Conservation (phyloP, 2,797 vertebrate genomes). For the Sphenodon punctatus region DNA sequence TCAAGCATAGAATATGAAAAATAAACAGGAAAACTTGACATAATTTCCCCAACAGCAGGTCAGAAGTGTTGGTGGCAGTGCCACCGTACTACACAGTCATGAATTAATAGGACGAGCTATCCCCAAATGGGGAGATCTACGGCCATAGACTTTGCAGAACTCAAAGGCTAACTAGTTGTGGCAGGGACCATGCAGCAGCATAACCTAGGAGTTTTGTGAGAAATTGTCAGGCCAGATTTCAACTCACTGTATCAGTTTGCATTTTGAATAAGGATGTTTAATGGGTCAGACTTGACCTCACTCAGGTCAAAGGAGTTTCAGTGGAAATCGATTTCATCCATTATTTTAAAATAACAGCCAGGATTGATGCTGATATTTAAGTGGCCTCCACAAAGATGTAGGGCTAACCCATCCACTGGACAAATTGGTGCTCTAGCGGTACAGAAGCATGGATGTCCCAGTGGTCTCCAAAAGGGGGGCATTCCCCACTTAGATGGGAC, state of each 20-base stretch:
- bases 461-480: too few species aligned
- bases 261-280: not conserved
- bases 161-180: fast-evolving
- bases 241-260: not conserved
- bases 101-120: not conserved
- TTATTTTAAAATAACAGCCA: constrained; percentile 35
- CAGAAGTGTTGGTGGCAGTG: not conserved
- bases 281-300: not conserved
- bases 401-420: too few species aligned
- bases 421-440: too few species aligned
- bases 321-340: constrained; percentile 23
- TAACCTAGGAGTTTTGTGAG: too few species aligned
- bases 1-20: too few species aligned
- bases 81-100: not conserved
- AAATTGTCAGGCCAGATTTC: not conserved
- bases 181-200: not conserved
- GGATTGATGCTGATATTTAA: not conserved
- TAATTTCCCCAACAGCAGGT: too few species aligned
- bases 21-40: too few species aligned
- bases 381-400: constrained; percentile 63
- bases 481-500: too few species aligned
- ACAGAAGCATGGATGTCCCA: too few species aligned
- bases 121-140: not conserved
- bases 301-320: constrained; percentile 5
- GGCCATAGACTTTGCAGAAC: not conserved